Evolutionary conservation across 2,113 vertebrate genomes (phyloP), one percentile per base, ranked within the genome.

Genomic region (Tichodroma muraria): DNA sequence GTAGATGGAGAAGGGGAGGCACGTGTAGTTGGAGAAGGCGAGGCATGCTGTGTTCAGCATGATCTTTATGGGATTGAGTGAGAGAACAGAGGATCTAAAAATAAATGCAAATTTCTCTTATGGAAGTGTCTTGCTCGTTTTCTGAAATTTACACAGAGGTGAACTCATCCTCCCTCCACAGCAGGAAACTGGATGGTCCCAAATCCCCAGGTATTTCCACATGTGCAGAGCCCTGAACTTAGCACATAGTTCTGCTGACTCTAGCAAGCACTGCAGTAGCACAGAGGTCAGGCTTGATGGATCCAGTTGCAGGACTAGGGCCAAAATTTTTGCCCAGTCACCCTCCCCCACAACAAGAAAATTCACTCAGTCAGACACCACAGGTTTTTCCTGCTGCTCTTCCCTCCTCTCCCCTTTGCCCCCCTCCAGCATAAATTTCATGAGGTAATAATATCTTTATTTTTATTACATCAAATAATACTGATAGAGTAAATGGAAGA

Each of bases 181-280:
- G 42, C 60, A 90, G 85, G 82, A 73, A 88, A 66, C 40, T 50
- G 52, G 56, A 90, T 86, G 82, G 68, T 90, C 72, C 60, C 42
- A 57, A 85, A 79, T 91, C 54, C 66, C 81, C 47, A 38, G 77
- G 92, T 94, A 92, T 72, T 86, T 95, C 89, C 86, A 94, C 86
- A 56, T 59, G 85, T 73, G 70, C 59, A 92, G 60, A 85, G 68
- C 50, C 59, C 83, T 78, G 64, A 91, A 78, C 47, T 92, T 94
- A 77, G 60, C 52, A 49, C 3, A 0, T n/a, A 86, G 68, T 80
- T 94, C 84, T 92, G 82, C 92, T 94, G 71, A 84, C 60, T 80
- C 35, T 38, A 91, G 72, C 65, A 73, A 85, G 88, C 38, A 42
- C 82, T 83, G 82, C 82, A 73, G 76, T 64, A 88, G 81, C 73